Conservation (phyloP, 2,797 vertebrate species). For the Taeniopygia guttata region DNA sequence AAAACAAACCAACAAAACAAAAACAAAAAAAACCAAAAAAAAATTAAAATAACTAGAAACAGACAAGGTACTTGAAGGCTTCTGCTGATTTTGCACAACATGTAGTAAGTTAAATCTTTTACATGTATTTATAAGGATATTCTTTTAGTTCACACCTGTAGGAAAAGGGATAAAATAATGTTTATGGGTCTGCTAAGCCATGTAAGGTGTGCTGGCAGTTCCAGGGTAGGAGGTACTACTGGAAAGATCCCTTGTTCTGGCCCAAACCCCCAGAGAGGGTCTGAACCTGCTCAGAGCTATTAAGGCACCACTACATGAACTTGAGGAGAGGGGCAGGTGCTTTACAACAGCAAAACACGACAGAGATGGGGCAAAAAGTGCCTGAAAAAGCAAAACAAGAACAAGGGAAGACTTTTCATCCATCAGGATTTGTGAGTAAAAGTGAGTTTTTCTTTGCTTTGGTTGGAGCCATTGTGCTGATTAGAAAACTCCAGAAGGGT, state of each 20-base stretch:
- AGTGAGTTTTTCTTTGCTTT: neutral
- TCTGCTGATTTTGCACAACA: neutral
- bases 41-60: too few species aligned
- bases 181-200: neutral
- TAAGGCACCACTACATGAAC: neutral
- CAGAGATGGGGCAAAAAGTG: accelerated
- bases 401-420: neutral
- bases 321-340: accelerated
- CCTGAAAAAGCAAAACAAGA: neutral
- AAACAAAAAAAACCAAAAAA: too few species aligned
- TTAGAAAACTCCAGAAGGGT: too few species aligned
- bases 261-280: neutral
- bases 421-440: neutral
- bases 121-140: neutral
- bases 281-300: neutral
- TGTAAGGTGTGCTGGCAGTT: neutral
- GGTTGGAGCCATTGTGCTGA: accelerated
- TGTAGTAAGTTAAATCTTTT: neutral
- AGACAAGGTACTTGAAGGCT: neutral
- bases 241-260: neutral
- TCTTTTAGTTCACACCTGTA: neutral
- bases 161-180: neutral
- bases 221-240: neutral
- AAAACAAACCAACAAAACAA: too few species aligned
- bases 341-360: accelerated